These are phyloP conservation scores for Pogonocherus hispidulus DNA, from an alignment of 2,888 invertebrate genomes.

Conservation along the genomic window DNA sequence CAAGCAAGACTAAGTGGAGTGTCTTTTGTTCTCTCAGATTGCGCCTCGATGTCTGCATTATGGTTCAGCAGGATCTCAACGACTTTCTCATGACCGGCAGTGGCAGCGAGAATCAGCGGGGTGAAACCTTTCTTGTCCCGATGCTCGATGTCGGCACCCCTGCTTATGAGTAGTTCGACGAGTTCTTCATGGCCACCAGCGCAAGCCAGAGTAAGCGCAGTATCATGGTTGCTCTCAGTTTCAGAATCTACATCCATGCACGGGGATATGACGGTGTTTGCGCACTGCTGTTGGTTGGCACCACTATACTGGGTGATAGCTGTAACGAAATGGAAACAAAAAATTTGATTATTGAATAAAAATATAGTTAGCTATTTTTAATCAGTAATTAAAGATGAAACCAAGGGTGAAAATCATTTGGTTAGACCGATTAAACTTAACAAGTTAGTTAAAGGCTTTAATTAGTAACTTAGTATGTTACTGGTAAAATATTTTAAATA, in stretches of 20 bases:
- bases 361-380: too few species aligned
- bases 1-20: slow-evolving; percentile 97
- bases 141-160: slow-evolving; percentile 97
- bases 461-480: too few species aligned
- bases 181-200: slow-evolving; percentile 97
- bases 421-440: too few species aligned
- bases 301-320: slow-evolving; percentile 62
- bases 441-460: too few species aligned
- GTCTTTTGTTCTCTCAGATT: slow-evolving; percentile 98
- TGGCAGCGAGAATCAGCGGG: slow-evolving; percentile 96
- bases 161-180: slow-evolving; percentile 89
- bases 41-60: slow-evolving; percentile 98
- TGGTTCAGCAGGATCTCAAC: slow-evolving; percentile 94
- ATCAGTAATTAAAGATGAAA: too few species aligned
- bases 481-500: too few species aligned
- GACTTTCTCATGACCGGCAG: slow-evolving; percentile 93
- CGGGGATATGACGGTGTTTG: slow-evolving; percentile 64
- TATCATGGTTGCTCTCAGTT: slow-evolving; percentile 99
- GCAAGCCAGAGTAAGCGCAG: slow-evolving; percentile 96
- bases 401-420: too few species aligned
- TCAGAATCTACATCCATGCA: slow-evolving; percentile 96
- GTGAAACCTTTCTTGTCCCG: slow-evolving; percentile 99
- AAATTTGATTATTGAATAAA: too few species aligned
- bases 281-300: slow-evolving; percentile 50
- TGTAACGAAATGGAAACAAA: slow-evolving; percentile 34